Conservation (phyloP, 2,888 invertebrate genomes). For the Stenichneumon culpator region DNA sequence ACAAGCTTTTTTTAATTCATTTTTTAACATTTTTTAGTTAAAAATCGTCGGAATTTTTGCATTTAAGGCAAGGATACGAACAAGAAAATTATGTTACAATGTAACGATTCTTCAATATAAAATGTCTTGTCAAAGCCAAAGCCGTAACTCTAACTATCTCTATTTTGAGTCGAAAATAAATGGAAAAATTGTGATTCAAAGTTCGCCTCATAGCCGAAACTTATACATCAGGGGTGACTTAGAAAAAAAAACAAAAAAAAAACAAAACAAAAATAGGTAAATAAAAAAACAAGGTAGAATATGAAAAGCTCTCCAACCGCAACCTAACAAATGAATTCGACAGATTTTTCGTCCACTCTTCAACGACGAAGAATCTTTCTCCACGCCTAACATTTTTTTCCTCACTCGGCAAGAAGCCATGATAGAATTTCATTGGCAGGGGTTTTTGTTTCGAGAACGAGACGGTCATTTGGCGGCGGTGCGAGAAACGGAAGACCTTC, state of each 20-base stretch:
- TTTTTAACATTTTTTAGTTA: too few relatives aligned
- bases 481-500: conserved; percentile 13
- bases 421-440: conserved; percentile 34
- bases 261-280: background rate
- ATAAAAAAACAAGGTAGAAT: background rate
- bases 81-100: too few relatives aligned
- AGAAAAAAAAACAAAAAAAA: background rate
- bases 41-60: too few relatives aligned
- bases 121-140: too few relatives aligned
- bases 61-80: too few relatives aligned
- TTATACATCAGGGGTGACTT: background rate
- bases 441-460: conserved; percentile 13
- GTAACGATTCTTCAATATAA: too few relatives aligned
- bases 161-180: background rate
- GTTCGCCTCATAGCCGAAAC: too few relatives aligned
- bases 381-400: background rate
- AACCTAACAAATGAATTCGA: background rate
- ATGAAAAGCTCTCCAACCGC: background rate
- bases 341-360: background rate
- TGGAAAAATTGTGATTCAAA: background rate
- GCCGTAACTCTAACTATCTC: background rate
- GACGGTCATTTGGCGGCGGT: conserved; percentile 19
- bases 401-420: background rate
- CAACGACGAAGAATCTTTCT: background rate
- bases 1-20: too few relatives aligned